Evolutionary conservation across 2,113 vertebrate species (phyloP).

Genomic region (Lampris incognitus): DNA sequence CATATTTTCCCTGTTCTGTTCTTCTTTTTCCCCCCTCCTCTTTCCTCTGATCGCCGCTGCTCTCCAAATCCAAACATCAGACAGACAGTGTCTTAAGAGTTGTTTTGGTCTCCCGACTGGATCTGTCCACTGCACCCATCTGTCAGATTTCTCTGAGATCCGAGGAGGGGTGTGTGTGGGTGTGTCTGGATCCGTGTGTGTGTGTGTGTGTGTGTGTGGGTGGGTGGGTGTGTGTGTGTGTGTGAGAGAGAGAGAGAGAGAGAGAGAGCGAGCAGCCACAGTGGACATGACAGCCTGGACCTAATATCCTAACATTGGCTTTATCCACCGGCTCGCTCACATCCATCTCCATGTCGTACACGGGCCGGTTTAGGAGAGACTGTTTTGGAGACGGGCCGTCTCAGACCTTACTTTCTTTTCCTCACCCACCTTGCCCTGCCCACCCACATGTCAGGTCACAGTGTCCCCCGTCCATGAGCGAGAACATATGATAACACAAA

Average conservation of each 20-base stretch:
- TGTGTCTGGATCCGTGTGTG: constrained; percentile 35
- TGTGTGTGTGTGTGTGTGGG: neutral
- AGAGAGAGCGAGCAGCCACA: constrained; percentile 49
- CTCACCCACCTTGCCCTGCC: neutral
- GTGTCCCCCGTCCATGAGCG: too few relatives aligned
- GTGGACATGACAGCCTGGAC: constrained; percentile 61
- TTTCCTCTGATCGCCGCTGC: constrained; percentile 42
- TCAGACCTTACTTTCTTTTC: neutral
- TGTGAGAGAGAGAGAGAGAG: constrained; percentile 12
- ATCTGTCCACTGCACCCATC: constrained; percentile 72
- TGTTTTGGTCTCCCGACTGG: constrained; percentile 74
- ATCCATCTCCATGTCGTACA: constrained; percentile 39
- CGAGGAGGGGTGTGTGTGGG: constrained; percentile 48
- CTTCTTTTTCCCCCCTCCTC: neutral
- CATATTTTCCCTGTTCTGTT: constrained; percentile 57
- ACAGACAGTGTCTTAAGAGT: constrained; percentile 66
- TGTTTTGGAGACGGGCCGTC: neutral
- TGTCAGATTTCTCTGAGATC: constrained; percentile 67
- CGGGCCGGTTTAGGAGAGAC: neutral
- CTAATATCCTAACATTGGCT: constrained; percentile 60
- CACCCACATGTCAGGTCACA: neutral
- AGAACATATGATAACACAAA: constrained; percentile 50
- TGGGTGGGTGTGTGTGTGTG: constrained; percentile 40
- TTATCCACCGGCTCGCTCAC: constrained; percentile 56
- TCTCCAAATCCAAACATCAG: constrained; percentile 67